These are phyloP conservation scores for Leptinotarsa peninsularis DNA, from an alignment of 2,888 invertebrate species.

Conservation along the genomic window DNA sequence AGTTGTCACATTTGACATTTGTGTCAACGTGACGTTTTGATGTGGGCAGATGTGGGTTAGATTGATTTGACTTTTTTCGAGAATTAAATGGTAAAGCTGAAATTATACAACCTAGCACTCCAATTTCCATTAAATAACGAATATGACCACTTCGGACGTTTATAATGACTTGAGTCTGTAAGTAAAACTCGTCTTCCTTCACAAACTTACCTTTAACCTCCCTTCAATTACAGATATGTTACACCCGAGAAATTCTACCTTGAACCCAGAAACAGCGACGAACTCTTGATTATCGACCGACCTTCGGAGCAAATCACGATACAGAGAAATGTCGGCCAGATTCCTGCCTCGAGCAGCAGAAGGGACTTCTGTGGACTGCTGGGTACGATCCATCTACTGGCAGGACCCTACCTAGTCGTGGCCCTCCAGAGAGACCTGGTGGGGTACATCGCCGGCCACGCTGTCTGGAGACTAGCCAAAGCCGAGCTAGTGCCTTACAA, in stretches of 20 bases:
- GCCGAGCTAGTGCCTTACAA: conserved; percentile 89
- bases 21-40: background rate
- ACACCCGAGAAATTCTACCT: conserved; percentile 92
- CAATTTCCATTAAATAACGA: background rate
- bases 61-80: background rate
- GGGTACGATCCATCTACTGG: conserved; percentile 85
- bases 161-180: conserved; percentile 58
- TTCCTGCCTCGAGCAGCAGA: conserved; percentile 72
- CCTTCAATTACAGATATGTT: conserved; percentile 74
- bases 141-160: conserved; percentile 54
- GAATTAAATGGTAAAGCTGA: background rate
- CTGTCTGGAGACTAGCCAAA: conserved; percentile 82
- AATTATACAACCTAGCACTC: background rate
- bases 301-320: conserved; percentile 65
- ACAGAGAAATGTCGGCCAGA: conserved; percentile 69
- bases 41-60: background rate
- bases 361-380: conserved; percentile 87
- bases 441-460: conserved; percentile 84
- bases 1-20: background rate
- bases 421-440: conserved; percentile 86
- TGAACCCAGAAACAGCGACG: conserved; percentile 81
- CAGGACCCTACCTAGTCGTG: conserved; percentile 89
- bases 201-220: conserved; percentile 40
- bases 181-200: conserved; percentile 38
- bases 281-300: conserved; percentile 87